Percentiles rank a stretch among this genome's conserved stretches.
phyloP scores from a whole-genome alignment of 2,797 vertebrate genomes.

The Lindbergichthys nudifrons region DNA sequence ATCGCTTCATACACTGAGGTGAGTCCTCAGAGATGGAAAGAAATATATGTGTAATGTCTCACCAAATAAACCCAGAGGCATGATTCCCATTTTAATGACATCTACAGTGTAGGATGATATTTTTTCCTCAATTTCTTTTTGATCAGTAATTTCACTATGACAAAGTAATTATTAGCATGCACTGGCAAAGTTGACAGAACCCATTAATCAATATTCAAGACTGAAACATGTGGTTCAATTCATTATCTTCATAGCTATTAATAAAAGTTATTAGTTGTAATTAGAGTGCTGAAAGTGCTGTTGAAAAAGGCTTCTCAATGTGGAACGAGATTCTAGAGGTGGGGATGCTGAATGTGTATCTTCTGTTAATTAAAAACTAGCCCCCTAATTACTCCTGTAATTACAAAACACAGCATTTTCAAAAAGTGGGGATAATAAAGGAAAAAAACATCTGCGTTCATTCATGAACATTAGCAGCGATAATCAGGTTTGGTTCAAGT shows the following conservation, averaged over 20 bases:
- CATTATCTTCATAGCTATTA: slow-evolving; percentile 59
- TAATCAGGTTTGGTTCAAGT: slow-evolving; percentile 53
- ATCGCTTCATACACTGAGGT: slow-evolving; percentile 7
- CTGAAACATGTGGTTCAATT: slow-evolving; percentile 42
- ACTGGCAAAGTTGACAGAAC: slow-evolving; percentile 28
- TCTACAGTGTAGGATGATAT: slow-evolving; percentile 7
- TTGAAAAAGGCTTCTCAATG: slow-evolving; percentile 36
- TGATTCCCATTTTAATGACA: slow-evolving; percentile 39
- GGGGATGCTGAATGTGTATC: slow-evolving; percentile 68
- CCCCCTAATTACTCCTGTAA: slow-evolving; percentile 72
- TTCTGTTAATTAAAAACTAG: slow-evolving; percentile 76
- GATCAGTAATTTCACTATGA: slow-evolving; percentile 9
- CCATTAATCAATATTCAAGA: slow-evolving; percentile 50
- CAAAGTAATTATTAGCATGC: slow-evolving; percentile 24
- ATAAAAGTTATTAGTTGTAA: slow-evolving; percentile 58
- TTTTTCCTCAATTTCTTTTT: slow-evolving; percentile 12
- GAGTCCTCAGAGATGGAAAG: slow-evolving; percentile 18
- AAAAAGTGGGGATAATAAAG: slow-evolving; percentile 13
- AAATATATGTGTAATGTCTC: slow-evolving; percentile 20
- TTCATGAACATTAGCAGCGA: slow-evolving; percentile 55
- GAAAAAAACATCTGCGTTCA: slow-evolving; percentile 17
- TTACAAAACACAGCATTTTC: slow-evolving; percentile 71
- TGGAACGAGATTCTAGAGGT: slow-evolving; percentile 57
- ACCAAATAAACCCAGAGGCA: slow-evolving; percentile 21
- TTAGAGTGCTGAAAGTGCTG: slow-evolving; percentile 48